A percentile compares a stretch with the other conserved stretches of the same genome.
Conservation (phyloP, 2,888 invertebrate species). For the Drosophila subquinaria region DNA sequence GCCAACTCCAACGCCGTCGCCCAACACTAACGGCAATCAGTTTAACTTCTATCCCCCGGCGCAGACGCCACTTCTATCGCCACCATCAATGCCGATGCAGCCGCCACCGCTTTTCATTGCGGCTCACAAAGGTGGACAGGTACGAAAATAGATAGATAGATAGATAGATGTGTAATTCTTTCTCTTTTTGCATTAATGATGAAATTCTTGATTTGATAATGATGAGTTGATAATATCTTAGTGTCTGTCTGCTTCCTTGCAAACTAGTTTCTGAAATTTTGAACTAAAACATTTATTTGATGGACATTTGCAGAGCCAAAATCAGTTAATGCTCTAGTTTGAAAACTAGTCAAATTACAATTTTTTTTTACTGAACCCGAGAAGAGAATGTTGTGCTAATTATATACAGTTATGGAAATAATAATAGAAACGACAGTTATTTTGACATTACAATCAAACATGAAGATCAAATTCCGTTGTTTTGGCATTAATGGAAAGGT, state of each 20-base stretch:
- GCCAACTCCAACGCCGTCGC: constrained; percentile 64
- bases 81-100: constrained; percentile 25
- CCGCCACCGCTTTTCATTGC: constrained; percentile 37
- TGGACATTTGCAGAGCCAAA: no score
- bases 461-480: no score
- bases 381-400: no score
- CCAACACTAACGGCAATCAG: constrained; percentile 49
- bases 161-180: no score
- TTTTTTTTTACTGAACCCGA: no score
- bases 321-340: no score
- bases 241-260: background rate
- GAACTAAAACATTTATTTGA: background rate
- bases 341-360: no score
- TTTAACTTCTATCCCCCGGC: constrained; percentile 52
- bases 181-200: background rate
- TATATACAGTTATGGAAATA: no score
- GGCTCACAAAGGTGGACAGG: constrained; percentile 32
- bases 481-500: no score
- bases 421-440: no score
- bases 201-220: background rate
- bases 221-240: background rate
- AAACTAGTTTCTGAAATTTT: background rate
- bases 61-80: constrained; percentile 10
- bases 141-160: background rate
- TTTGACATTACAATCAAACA: no score